A percentile compares a stretch with the other conserved stretches of the same genome.
Evolutionary conservation across 2,888 invertebrate species (phyloP).

Genomic region (Liodrosophila aerea): DNA sequence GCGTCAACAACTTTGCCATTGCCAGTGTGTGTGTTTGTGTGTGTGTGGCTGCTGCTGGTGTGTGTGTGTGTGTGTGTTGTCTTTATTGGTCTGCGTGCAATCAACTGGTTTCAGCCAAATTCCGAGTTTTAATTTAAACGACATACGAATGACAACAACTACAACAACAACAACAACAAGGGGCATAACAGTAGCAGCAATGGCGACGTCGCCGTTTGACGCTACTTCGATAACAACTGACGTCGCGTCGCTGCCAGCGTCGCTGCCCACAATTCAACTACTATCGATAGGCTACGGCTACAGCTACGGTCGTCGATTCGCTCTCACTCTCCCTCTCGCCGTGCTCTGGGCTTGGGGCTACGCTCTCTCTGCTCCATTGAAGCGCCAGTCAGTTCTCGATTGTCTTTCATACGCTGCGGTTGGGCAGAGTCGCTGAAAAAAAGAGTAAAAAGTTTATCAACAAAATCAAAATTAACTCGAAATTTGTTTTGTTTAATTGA

Average conservation of each 20-base stretch:
- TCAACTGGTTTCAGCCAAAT: constrained; percentile 75
- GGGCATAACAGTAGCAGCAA: constrained; percentile 29
- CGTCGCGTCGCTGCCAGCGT: constrained; percentile 15
- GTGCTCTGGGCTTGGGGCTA: constrained; percentile 1
- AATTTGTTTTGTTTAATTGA: constrained; percentile 1
- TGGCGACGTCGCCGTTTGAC: constrained; percentile 35
- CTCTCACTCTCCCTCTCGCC: constrained; percentile 16
- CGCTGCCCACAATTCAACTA: constrained; percentile 44
- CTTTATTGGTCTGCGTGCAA: constrained; percentile 52
- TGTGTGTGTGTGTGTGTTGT: constrained; percentile 13
- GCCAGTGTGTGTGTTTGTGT: constrained; percentile 2
- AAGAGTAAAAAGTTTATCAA: constrained; percentile 2
- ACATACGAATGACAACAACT: constrained; percentile 41
- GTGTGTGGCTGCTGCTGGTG: constrained; percentile 11
- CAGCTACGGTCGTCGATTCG: constrained; percentile 34
- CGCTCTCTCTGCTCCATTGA: constrained; percentile 29
- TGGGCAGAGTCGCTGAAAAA: constrained; percentile 2
- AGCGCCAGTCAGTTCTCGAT: constrained; percentile 49
- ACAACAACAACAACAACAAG: constrained; percentile 23
- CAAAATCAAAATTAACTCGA: neutral
- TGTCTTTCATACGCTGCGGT: constrained; percentile 63
- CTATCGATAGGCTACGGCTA: constrained; percentile 61
- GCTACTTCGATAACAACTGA: constrained; percentile 58
- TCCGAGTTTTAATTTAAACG: constrained; percentile 72
- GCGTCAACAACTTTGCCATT: constrained; percentile 46